Evolutionary conservation across 2,888 invertebrate species (phyloP), one percentile per base, ranked within the genome.

Genomic region (Pristionchus fissidentatus): DNA sequence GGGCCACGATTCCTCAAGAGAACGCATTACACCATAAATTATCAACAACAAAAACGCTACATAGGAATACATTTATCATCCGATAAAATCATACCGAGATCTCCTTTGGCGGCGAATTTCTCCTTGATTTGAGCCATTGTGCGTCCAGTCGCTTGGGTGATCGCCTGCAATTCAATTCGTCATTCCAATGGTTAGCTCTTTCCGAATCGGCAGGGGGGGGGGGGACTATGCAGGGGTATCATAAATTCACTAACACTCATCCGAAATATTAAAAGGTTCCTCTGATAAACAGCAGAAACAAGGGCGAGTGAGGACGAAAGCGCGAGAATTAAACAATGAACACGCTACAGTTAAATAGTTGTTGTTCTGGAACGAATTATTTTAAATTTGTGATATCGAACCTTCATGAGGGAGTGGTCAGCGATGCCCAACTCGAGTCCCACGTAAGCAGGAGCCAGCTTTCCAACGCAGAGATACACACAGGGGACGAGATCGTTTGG

Each of bases 401-500:
- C 97, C 94, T 97, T 97, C 95, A 97, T 96, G 79, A 99, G 94
- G 87, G 96, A 95, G 0, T 95, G 96, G 92, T 99, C 98, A 0
- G 98, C 98, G 80, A 97, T 95, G n/a, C 98, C 98, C 91, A 96
- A 93, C 93, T 97, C 97, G 41, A 96, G 89, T 94, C 97, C 98
- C 93, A 97, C 96, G 93, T 97, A 98, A 0, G 97, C 96, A 0
- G 99, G 98, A 0, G 97, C 98, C 70, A 99, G 93, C 93, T 96
- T 96, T 93, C 99, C 99, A n/a, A 98, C 94, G 91, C 97, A 97
- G 87, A 99, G 93, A 93, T 99, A 98, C 29, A 99, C 95, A 89
- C 96, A 96, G 0, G 96, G 95, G 83, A 97, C 92, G 85, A 99
- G 94, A 93, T 99, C 98, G n/a, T 95, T 95, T 0, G 97, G 97